Conservation (phyloP, 2,113 vertebrate species). For the Corythornis vintsioides region DNA sequence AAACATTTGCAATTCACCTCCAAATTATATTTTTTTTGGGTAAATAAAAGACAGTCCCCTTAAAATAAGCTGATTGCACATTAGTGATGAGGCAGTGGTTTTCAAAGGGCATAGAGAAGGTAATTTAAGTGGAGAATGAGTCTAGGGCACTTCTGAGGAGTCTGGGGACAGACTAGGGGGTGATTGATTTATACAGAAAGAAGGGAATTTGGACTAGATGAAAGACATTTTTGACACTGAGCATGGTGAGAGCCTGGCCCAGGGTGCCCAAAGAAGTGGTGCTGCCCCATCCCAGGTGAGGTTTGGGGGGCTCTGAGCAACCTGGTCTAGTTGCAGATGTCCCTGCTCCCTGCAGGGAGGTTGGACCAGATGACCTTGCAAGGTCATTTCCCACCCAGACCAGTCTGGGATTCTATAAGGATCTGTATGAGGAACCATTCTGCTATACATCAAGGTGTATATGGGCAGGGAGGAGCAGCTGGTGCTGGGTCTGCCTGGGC, state of each 20-base stretch:
- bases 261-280: not conserved
- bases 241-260: not conserved
- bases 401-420: not conserved
- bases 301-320: not conserved
- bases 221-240: not conserved
- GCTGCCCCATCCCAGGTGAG: not conserved
- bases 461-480: rapidly evolving
- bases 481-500: not conserved
- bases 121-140: not conserved
- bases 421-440: rapidly evolving
- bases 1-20: conserved; percentile 4
- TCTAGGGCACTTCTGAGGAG: rapidly evolving
- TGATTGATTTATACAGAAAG: not conserved
- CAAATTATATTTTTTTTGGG: not conserved
- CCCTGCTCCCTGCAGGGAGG: not conserved
- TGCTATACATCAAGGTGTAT: rapidly evolving
- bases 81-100: not conserved
- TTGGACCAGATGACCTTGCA: not conserved
- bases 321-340: not conserved
- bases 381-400: not conserved
- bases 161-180: not conserved
- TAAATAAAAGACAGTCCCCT: not conserved
- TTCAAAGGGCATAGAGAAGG: not conserved
- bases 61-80: not conserved
- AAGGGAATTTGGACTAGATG: not conserved